Conservation (phyloP, 2,888 invertebrate species). For the Drosophila mayaguana region DNA sequence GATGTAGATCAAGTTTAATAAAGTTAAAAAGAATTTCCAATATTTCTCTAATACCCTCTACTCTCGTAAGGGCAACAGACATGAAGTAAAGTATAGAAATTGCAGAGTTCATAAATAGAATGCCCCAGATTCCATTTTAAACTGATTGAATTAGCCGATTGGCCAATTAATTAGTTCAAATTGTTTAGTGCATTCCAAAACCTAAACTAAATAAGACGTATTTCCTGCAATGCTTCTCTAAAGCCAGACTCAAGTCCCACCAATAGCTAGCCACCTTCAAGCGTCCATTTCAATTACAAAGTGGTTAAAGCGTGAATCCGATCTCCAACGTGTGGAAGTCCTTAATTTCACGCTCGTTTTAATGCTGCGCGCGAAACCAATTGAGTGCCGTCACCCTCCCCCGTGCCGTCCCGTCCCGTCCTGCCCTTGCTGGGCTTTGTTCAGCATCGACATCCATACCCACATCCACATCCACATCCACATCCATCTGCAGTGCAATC, state of each 20-base stretch:
- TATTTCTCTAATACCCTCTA: no score
- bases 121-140: no score
- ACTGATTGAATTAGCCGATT: not conserved
- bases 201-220: not conserved
- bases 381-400: constrained; percentile 65
- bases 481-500: constrained; percentile 53
- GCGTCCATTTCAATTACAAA: constrained; percentile 6
- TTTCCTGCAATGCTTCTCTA: not conserved
- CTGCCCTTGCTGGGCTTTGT: not conserved
- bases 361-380: constrained; percentile 81
- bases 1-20: no score
- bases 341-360: constrained; percentile 72
- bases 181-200: not conserved
- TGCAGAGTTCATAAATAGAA: no score
- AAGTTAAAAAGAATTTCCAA: no score
- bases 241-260: not conserved
- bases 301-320: constrained; percentile 28
- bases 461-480: constrained; percentile 36
- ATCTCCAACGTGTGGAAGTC: constrained; percentile 12
- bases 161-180: not conserved
- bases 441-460: constrained; percentile 34
- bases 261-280: constrained; percentile 1
- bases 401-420: not conserved
- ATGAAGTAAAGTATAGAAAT: not conserved
- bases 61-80: not conserved